Conservation (phyloP, 2,888 invertebrate genomes). For the Tromatobia lineatoria region DNA sequence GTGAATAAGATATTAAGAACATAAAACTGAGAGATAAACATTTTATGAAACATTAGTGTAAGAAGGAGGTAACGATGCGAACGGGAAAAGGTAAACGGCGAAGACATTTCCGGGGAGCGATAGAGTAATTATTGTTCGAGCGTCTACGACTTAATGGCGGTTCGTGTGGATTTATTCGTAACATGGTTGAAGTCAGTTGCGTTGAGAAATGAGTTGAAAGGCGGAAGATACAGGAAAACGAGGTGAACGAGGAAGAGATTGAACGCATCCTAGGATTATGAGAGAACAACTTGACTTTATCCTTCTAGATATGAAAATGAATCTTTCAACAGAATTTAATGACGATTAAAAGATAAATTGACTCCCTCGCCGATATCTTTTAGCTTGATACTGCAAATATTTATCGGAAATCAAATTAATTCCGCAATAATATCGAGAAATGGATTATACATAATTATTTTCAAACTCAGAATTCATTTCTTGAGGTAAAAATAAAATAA, state of each 20-base stretch:
- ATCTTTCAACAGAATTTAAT: background rate
- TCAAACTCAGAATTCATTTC: too few species aligned
- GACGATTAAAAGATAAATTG: background rate
- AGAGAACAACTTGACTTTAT: background rate
- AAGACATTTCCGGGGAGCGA: slow-evolving; percentile 48
- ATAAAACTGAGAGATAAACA: slow-evolving; percentile 6
- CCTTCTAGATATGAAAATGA: background rate
- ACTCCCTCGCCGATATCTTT: background rate
- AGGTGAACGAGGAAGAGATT: slow-evolving; percentile 15
- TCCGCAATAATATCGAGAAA: background rate
- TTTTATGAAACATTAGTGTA: slow-evolving; percentile 8
- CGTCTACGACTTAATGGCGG: slow-evolving; percentile 31
- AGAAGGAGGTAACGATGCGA: slow-evolving; percentile 53
- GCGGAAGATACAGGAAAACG: slow-evolving; percentile 3
- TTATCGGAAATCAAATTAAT: background rate
- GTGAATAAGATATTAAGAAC: slow-evolving; percentile 8
- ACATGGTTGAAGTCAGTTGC: background rate
- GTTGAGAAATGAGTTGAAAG: slow-evolving; percentile 11
- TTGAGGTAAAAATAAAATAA: too few species aligned
- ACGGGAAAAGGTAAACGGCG: slow-evolving; percentile 58
- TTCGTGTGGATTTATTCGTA: slow-evolving; percentile 35
- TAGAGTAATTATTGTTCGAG: slow-evolving; percentile 55
- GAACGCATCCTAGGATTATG: background rate
- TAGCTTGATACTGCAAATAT: background rate
- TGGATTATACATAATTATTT: background rate